phyloP scores from a whole-genome alignment of 1,140 invertebrate species.

The Drosophila pseudoobscura region DNA sequence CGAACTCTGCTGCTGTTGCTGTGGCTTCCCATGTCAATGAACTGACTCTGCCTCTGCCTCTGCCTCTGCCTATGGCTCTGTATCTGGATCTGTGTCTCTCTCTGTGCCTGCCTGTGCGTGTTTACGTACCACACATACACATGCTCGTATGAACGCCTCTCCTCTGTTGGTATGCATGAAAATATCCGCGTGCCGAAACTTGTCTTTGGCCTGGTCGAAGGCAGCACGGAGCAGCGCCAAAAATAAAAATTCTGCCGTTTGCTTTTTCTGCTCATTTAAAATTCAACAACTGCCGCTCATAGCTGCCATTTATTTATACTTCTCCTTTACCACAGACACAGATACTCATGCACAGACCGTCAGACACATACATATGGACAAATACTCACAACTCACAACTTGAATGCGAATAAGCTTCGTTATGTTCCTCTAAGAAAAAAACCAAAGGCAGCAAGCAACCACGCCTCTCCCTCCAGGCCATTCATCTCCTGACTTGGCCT shows the following conservation, averaged over 20 bases:
- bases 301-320: conserved; percentile 60
- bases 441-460: conserved; percentile 20
- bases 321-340: conserved; percentile 4
- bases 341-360: conserved; percentile 19
- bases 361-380: conserved; percentile 1
- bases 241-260: conserved; percentile 60
- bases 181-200: conserved; percentile 69
- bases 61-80: conserved; percentile 10
- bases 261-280: conserved; percentile 78
- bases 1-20: conserved; percentile 52
- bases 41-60: conserved; percentile 26
- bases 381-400: conserved; percentile 54
- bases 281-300: conserved; percentile 74
- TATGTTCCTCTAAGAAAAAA: conserved; percentile 33
- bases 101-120: conserved; percentile 20
- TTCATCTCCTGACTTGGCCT: conserved; percentile 2
- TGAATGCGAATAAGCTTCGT: conserved; percentile 77
- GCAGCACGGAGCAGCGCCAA: conserved; percentile 18
- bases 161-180: conserved; percentile 50
- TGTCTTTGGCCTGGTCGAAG: conserved; percentile 62
- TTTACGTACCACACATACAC: conserved; percentile 24
- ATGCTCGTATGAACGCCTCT: not conserved
- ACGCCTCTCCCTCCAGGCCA: not conserved
- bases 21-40: conserved; percentile 64
- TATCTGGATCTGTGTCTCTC: conserved; percentile 18